These are phyloP conservation scores for Anoplius nigerrimus DNA, from an alignment of 2,888 invertebrate genomes.

Conservation along the genomic window DNA sequence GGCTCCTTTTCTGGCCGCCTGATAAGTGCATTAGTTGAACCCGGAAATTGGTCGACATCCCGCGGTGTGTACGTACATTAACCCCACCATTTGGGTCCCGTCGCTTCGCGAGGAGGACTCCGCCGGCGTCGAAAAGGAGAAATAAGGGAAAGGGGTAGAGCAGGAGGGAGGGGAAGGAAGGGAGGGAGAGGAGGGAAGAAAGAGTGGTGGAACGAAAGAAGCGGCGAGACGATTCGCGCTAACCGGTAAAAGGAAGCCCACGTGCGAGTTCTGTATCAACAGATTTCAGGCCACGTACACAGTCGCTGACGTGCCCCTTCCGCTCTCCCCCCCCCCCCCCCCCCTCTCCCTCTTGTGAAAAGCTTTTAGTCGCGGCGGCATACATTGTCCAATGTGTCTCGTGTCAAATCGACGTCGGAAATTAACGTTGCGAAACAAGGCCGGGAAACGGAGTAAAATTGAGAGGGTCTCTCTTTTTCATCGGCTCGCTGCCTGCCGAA, in stretches of 20 bases:
- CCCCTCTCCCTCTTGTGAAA: conserved; percentile 14
- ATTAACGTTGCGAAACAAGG: too few relatives aligned
- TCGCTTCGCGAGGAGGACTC: conserved; percentile 23
- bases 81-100: conserved; percentile 43
- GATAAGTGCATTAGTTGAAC: conserved; percentile 55
- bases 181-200: too few relatives aligned
- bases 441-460: too few relatives aligned
- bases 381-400: conserved; percentile 26
- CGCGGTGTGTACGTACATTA: conserved; percentile 57
- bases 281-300: conserved; percentile 47
- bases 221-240: conserved; percentile 8
- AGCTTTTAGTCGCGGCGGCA: conserved; percentile 40
- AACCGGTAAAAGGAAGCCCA: conserved; percentile 36
- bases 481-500: too few relatives aligned
- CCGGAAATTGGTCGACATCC: conserved; percentile 63
- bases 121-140: conserved; percentile 22
- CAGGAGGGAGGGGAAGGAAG: neutral
- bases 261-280: conserved; percentile 44
- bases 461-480: too few relatives aligned
- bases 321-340: conserved; percentile 4
- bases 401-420: conserved; percentile 12
- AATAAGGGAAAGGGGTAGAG: conserved; percentile 2
- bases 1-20: conserved; percentile 35
- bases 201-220: too few relatives aligned
- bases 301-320: neutral